Percentiles rank a stretch among this genome's conserved stretches.
phyloP scores from a whole-genome alignment of 2,888 invertebrate genomes.

The Caradrina kadenii region DNA sequence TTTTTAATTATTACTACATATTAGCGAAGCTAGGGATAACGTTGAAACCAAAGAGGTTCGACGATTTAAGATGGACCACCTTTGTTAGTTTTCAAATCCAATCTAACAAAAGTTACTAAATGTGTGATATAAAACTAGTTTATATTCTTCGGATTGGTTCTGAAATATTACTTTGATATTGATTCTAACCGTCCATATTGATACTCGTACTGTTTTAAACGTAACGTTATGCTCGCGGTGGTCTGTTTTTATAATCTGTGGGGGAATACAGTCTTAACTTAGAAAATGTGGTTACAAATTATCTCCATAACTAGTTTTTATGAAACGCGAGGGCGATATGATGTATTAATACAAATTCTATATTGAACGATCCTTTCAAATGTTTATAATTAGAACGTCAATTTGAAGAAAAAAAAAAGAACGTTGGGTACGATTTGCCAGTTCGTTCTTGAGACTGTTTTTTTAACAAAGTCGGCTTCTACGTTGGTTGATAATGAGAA shows the following conservation, averaged over 20 bases:
- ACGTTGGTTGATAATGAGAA: constrained; percentile 71
- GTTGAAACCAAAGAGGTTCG: not conserved
- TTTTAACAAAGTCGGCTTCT: constrained; percentile 50
- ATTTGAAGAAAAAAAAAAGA: constrained; percentile 11
- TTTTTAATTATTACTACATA: not conserved
- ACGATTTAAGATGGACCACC: too few species aligned
- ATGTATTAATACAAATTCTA: constrained; percentile 41
- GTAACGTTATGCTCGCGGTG: constrained; percentile 59
- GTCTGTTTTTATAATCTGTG: constrained; percentile 73
- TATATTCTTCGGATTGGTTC: not conserved
- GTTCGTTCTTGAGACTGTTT: constrained; percentile 36
- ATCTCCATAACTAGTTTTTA: constrained; percentile 61
- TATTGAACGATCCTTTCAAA: constrained; percentile 13
- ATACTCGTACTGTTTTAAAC: constrained; percentile 47
- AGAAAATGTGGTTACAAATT: constrained; percentile 63
- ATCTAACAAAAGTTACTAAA: not conserved
- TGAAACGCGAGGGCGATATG: constrained; percentile 50
- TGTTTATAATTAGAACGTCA: constrained; percentile 47
- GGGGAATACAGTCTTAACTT: constrained; percentile 70
- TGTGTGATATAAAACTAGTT: constrained; percentile 1
- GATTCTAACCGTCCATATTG: constrained; percentile 10
- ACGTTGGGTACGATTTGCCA: constrained; percentile 33
- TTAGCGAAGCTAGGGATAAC: not conserved
- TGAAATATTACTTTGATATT: constrained; percentile 26
- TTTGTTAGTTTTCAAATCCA: not conserved